Evolutionary conservation across 2,113 vertebrate species (phyloP), one percentile per base, ranked within the genome.

Genomic region (Laticauda laticaudata): DNA sequence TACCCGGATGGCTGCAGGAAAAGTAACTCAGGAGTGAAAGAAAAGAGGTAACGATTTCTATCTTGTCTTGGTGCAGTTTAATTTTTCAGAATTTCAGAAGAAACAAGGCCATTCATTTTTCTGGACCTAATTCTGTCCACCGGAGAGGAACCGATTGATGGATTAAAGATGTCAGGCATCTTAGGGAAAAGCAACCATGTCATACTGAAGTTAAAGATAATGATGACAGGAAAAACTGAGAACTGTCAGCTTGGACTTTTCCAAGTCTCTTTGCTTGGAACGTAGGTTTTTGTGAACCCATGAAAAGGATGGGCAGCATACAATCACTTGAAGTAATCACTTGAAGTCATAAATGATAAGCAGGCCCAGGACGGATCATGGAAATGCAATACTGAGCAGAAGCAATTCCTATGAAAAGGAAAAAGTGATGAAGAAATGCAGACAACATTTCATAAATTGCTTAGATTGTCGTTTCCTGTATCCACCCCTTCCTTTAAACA

Each of bases 361-460:
- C 75, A 23, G 18, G 18, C 75, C 75, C 34, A 81, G 43, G 75
- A 39, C 34, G 15, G 69, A 39, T 81, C 15, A 6, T 39, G 69
- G n/a, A 81, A 81, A 81, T 39, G 34, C 18, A 43, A 81, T 81
- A 81, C 34, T 23, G 34, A 43, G 21, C 18, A 81, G 39, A 81
- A 81, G 75, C 34, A 9, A 81, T 81, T 81, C 34, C 75, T 21
- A 81, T 21, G 75, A 21, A 43, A 81, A 21, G 75, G 34, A 81
- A 81, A 81, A 81, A 81, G 7, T 3, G 94, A 93, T 91, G 89
- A 91, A 97, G 93, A 95, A 93, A 94, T 96, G 88, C 48, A 95
- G 94, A 95, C 95, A 91, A 94, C 56, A 20, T 96, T 94, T 64
- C 55, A 61, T 96, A 97, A 95, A 92, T 93, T 95, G 69, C 88